Conservation (phyloP, 2,888 invertebrate species). For the Subacronicta megacephala region DNA sequence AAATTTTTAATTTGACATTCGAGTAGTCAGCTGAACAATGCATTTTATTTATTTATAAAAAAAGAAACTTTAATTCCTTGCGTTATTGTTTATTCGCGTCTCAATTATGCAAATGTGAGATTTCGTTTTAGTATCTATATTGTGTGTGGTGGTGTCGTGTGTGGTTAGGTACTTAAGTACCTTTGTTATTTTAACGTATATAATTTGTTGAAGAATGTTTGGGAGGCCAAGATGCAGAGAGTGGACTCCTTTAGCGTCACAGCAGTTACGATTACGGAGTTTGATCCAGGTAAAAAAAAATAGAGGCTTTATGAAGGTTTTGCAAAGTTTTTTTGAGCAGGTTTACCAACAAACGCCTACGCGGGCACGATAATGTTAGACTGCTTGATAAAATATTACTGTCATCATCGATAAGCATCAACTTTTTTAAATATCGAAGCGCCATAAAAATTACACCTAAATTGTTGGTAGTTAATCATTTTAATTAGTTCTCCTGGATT, state of each 20-base stretch:
- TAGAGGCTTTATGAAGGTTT: neutral
- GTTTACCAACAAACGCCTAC: slow-evolving; percentile 82
- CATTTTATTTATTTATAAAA: slow-evolving; percentile 69
- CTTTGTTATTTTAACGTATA: slow-evolving; percentile 49
- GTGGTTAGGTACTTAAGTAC: slow-evolving; percentile 21
- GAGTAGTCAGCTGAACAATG: slow-evolving; percentile 68
- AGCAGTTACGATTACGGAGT: slow-evolving; percentile 95
- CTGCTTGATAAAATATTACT: slow-evolving; percentile 19
- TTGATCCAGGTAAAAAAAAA: slow-evolving; percentile 91
- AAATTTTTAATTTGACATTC: slow-evolving; percentile 51
- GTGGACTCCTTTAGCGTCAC: slow-evolving; percentile 95
- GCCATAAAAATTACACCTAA: neutral
- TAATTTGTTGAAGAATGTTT: slow-evolving; percentile 79
- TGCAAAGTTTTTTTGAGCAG: neutral
- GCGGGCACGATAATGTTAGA: slow-evolving; percentile 9
- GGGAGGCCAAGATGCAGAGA: slow-evolving; percentile 92
- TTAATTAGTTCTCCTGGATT: neutral
- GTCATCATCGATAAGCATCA: slow-evolving; percentile 9
- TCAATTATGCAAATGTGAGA: slow-evolving; percentile 22
- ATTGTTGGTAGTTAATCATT: too few relatives aligned
- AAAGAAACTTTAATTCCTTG: slow-evolving; percentile 30
- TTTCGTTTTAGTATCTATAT: slow-evolving; percentile 14
- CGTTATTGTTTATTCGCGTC: slow-evolving; percentile 14
- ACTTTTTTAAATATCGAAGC: neutral
- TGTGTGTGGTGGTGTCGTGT: slow-evolving; percentile 10